Percentiles rank a stretch among this genome's conserved stretches.
These are phyloP conservation scores for Tenthredo distinguenda DNA, from an alignment of 2,888 invertebrate genomes.

Conservation along the genomic window DNA sequence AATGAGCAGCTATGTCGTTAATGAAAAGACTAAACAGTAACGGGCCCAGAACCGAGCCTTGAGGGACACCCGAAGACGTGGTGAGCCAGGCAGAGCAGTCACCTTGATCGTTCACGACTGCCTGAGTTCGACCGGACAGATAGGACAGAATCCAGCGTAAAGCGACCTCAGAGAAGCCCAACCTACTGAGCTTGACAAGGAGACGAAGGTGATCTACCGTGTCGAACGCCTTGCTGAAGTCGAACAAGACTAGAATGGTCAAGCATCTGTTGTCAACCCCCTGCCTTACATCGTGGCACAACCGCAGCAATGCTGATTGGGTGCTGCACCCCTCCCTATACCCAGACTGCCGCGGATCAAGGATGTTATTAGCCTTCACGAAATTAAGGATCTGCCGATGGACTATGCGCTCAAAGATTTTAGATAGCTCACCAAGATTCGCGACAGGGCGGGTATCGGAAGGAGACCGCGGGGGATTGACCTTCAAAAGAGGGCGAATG, in stretches of 20 bases:
- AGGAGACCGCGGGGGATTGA: too few species aligned
- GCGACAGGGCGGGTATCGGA: too few species aligned
- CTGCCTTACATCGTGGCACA: too few species aligned
- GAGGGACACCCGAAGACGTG: neutral
- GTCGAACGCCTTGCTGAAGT: constrained; percentile 8
- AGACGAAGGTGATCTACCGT: neutral
- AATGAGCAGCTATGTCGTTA: constrained; percentile 22
- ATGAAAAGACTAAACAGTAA: constrained; percentile 29
- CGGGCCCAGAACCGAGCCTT: constrained; percentile 18
- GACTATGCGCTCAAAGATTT: too few species aligned
- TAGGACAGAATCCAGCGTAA: neutral
- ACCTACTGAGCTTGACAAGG: neutral
- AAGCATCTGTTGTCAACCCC: too few species aligned
- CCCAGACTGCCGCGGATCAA: too few species aligned
- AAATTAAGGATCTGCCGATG: too few species aligned
- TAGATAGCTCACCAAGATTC: too few species aligned
- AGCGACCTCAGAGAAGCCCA: neutral
- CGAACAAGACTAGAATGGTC: neutral
- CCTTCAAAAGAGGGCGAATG: too few species aligned
- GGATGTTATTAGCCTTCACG: too few species aligned
- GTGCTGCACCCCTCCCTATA: too few species aligned
- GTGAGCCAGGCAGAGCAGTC: neutral
- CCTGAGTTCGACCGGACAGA: neutral
- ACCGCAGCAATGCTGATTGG: too few species aligned
- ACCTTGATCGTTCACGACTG: neutral